phyloP scores from a whole-genome alignment of 2,797 vertebrate species.

The Cercopithecus neglectus region DNA sequence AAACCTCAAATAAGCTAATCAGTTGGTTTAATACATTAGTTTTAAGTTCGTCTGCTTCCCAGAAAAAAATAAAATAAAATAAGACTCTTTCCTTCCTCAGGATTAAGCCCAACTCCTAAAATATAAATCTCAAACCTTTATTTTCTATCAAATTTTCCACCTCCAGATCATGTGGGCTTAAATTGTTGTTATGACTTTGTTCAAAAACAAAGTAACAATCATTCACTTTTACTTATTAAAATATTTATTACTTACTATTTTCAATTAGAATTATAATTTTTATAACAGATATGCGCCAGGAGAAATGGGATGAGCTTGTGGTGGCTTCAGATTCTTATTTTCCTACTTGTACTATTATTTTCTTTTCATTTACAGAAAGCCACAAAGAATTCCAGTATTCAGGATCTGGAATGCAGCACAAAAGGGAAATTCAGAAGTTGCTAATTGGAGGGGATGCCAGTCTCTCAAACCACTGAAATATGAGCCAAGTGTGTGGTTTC shows the following conservation, averaged over 20 bases:
- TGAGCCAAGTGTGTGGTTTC: not conserved
- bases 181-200: not conserved
- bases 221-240: not conserved
- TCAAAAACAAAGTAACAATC: not conserved
- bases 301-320: not conserved
- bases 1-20: not conserved
- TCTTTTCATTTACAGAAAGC: not conserved
- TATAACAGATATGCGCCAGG: not conserved
- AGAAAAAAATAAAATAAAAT: not conserved
- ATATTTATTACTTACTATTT: not conserved
- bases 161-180: not conserved
- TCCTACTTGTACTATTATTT: not conserved
- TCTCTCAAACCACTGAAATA: not conserved
- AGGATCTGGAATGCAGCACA: not conserved
- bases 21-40: not conserved
- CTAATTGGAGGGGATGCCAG: not conserved
- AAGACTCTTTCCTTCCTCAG: not conserved
- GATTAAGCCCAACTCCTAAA: not conserved
- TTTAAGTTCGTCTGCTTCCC: not conserved
- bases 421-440: not conserved
- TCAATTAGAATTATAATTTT: not conserved
- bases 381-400: not conserved
- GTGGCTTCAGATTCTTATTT: not conserved
- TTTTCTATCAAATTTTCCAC: not conserved
- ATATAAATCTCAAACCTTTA: not conserved